Conservation (phyloP, 1,140 invertebrate species). For the Drosophila nebulosa region DNA sequence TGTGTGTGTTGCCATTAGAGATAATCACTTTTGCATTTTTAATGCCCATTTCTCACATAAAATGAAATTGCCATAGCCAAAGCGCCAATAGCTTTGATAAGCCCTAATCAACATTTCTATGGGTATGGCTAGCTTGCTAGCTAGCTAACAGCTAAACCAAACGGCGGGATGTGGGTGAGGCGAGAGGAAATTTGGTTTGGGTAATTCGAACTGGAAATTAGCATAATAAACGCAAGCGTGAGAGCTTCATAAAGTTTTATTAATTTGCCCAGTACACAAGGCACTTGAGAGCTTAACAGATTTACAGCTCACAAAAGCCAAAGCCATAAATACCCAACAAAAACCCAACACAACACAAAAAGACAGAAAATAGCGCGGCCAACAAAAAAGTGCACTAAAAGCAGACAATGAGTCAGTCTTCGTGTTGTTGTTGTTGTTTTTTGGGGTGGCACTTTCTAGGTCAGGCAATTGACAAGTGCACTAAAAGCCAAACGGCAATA, state of each 20-base stretch:
- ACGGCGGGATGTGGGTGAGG: neutral
- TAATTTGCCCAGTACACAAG: conserved; percentile 45
- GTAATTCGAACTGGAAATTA: conserved; percentile 40
- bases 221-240: conserved; percentile 60
- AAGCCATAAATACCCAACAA: conserved; percentile 52
- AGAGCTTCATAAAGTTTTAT: conserved; percentile 69
- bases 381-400: conserved; percentile 51
- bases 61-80: conserved; percentile 66
- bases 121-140: neutral
- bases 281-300: conserved; percentile 73
- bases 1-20: conserved; percentile 62
- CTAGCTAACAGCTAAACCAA: neutral
- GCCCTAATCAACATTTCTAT: conserved; percentile 39
- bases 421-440: neutral
- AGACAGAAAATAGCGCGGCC: neutral
- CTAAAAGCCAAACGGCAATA: conserved; percentile 71
- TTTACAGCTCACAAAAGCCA: conserved; percentile 53
- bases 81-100: conserved; percentile 63
- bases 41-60: conserved; percentile 42
- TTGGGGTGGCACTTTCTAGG: conserved; percentile 45
- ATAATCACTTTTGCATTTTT: conserved; percentile 73
- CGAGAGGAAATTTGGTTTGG: neutral
- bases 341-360: conserved; percentile 17
- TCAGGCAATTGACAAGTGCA: conserved; percentile 71
- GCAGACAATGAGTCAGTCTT: conserved; percentile 32